phyloP scores from a whole-genome alignment of 2,797 vertebrate genomes.

The Mus minutoides region DNA sequence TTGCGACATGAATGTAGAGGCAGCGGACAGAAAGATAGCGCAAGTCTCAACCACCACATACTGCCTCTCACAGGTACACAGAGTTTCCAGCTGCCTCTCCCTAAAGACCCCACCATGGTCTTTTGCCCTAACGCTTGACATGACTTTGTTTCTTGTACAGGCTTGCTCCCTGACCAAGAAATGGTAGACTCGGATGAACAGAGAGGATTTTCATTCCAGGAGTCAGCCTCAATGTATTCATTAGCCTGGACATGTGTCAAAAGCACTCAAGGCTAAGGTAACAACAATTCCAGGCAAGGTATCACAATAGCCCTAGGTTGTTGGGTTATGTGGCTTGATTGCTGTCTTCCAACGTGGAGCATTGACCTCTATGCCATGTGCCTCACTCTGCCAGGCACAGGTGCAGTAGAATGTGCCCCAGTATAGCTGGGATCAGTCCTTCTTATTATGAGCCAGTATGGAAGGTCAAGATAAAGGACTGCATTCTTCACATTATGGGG shows the following conservation, averaged over 20 bases:
- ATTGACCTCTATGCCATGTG: background rate
- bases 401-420: background rate
- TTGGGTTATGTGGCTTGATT: background rate
- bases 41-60: background rate
- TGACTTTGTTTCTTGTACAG: background rate
- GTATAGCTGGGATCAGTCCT: background rate
- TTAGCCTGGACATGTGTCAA: background rate
- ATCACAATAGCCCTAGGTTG: no score
- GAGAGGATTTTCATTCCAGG: slow-evolving; percentile 31
- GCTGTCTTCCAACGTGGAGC: background rate
- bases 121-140: background rate
- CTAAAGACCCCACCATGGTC: background rate
- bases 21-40: background rate
- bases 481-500: background rate
- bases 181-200: background rate
- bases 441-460: background rate
- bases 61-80: no score
- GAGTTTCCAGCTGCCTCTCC: background rate
- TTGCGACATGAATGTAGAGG: no score
- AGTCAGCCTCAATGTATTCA: background rate
- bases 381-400: background rate
- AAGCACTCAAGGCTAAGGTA: background rate
- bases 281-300: background rate
- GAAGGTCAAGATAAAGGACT: background rate
- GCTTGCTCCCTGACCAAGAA: background rate